phyloP scores from a whole-genome alignment of 53 echinoderm and acorn worm species.

The Echinometra lucunter region DNA sequence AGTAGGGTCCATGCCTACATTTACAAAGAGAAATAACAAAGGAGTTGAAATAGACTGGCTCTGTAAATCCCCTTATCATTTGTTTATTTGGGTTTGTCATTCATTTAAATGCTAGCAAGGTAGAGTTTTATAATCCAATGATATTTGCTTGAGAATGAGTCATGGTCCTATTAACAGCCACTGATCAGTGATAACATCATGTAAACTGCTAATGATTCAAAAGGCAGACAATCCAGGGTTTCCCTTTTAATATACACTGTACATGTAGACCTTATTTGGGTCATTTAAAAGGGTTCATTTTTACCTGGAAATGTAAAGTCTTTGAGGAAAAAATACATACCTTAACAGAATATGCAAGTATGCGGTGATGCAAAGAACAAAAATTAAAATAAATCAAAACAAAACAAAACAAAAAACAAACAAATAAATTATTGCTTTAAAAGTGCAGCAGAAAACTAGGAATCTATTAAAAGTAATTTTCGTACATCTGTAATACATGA shows the following conservation, averaged over 20 bases:
- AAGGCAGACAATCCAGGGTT: background rate
- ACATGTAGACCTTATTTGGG: too few species aligned
- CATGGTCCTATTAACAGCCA: conserved; percentile 17
- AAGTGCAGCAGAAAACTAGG: too few species aligned
- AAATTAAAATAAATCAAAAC: too few species aligned
- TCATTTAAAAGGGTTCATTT: background rate
- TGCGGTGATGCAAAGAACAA: background rate
- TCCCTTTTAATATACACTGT: background rate
- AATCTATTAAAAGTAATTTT: too few species aligned
- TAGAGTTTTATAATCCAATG: background rate
- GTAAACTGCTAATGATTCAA: background rate
- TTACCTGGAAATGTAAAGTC: background rate
- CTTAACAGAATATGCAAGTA: too few species aligned
- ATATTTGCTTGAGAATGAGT: conserved; percentile 34
- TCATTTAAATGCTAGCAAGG: background rate
- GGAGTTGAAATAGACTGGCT: background rate
- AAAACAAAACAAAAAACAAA: too few species aligned
- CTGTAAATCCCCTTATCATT: background rate
- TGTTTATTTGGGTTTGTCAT: background rate
- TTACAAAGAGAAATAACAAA: background rate
- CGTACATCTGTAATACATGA: too few species aligned
- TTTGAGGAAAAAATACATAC: too few species aligned
- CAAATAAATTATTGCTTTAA: too few species aligned
- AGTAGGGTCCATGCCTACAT: too few species aligned
- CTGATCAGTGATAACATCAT: conserved; percentile 10